Evolutionary conservation across 2,797 vertebrate genomes (phyloP).

Genomic region (Chrysocyon brachyurus): DNA sequence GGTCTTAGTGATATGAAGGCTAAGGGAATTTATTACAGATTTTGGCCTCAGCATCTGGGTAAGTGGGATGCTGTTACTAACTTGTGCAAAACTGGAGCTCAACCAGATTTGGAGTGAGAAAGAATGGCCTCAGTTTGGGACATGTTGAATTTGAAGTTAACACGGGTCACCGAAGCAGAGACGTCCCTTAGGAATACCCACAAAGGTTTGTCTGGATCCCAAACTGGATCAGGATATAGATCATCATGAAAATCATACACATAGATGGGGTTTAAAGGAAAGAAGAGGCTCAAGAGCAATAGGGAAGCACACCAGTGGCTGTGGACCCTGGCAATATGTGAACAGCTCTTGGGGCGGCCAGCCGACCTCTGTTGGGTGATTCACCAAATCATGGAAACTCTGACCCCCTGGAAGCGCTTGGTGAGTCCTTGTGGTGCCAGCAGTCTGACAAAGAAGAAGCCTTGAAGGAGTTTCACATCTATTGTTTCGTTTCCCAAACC

Average conservation of each 20-base stretch:
- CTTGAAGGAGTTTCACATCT: constrained; percentile 34
- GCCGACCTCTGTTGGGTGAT: not conserved
- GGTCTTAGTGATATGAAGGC: not conserved
- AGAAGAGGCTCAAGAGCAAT: not conserved
- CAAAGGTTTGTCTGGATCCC: not conserved
- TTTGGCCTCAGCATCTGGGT: not conserved
- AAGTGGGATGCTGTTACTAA: not conserved
- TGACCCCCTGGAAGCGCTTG: not conserved
- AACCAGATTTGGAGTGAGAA: not conserved
- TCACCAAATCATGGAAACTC: not conserved
- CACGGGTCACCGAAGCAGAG: not conserved
- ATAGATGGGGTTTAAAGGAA: not conserved
- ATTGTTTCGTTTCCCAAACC: not conserved
- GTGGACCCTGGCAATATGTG: not conserved
- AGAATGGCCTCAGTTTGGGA: not conserved
- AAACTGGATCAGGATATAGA: not conserved
- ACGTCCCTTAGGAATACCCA: not conserved
- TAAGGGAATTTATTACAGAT: not conserved
- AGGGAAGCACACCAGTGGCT: not conserved
- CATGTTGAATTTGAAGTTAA: constrained; percentile 26
- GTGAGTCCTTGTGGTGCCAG: not conserved
- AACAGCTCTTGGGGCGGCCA: not conserved
- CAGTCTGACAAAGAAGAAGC: not conserved
- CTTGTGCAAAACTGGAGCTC: not conserved
- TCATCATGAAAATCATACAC: not conserved